Evolutionary conservation across 2,888 invertebrate genomes (phyloP), one percentile per base, ranked within the genome.

Genomic region (Megastigmus dorsalis): DNA sequence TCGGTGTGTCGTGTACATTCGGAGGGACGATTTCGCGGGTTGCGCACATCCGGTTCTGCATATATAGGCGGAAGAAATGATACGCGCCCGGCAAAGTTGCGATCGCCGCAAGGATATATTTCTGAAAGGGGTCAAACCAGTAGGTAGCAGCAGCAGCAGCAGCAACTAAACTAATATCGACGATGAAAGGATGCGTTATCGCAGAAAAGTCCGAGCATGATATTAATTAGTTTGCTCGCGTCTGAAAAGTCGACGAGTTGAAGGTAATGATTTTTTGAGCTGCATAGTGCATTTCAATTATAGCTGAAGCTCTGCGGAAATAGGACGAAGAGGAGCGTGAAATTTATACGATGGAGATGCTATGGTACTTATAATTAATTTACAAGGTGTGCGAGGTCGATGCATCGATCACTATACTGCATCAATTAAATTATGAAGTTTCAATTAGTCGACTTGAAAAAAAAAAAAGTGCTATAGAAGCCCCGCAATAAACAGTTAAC

Each of bases 211-310:
- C 26, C 26, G 28, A 65, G 28, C 9, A n/a, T n/a, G 18, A 52
- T 65, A 52, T 65, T 65, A 65, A 65, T 65, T 54, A 41, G 65
- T 52, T 52, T 28, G 38, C 28, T 26, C 26, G 38, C 23, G 26
- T 26, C 28, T 30, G 9, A 3, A 1, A 52, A 5, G 28, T 15
- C 20, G 10, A 20, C 23, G 18, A 4, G 6, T 38, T 23, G 1
- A 23, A 57, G 5, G 10, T 6, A 13, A 33, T 55, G 18, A 55
- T 36, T 55, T 38, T 33, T 0, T 4, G 10, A 6, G n/a, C 52
- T 28, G 2, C 26, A 28, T 28, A 26, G n/a, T 52, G n/a, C 5
- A 10, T 28, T 52, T 28, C 9, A 52, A 30, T 54, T 54, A n/a
- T n/a, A 54, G 15, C 30, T 30, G 30, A 28, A 30, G 7, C 15